phyloP scores from a whole-genome alignment of 2,888 invertebrate species.

The Pseudococcus longispinus region DNA sequence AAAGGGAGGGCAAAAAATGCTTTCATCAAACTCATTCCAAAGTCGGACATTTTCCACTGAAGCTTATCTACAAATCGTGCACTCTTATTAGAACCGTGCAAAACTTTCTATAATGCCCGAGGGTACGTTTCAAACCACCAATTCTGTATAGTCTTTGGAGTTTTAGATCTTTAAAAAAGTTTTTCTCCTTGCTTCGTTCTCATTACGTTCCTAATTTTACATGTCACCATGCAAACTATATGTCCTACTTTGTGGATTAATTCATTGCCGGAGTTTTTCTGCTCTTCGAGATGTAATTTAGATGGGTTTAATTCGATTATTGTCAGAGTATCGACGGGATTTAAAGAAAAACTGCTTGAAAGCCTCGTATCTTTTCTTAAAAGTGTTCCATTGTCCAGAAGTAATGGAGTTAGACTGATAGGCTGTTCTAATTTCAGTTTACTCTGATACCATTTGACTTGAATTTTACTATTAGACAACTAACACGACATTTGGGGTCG shows the following conservation, averaged over 20 bases:
- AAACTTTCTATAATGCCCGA: constrained; percentile 27
- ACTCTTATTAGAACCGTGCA: constrained; percentile 29
- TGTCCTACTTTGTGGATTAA: not conserved
- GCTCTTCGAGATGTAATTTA: not conserved
- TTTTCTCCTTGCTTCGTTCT: not conserved
- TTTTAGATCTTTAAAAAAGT: constrained; percentile 4
- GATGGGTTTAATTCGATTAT: not conserved
- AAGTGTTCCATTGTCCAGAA: no score
- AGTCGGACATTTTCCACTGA: constrained; percentile 32
- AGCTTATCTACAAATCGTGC: constrained; percentile 45
- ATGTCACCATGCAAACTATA: constrained; percentile 29
- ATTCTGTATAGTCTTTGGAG: not conserved
- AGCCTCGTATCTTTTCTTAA: no score
- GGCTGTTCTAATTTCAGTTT: no score
- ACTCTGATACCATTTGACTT: no score
- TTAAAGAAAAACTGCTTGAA: not conserved
- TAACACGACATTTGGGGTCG: no score
- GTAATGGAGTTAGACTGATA: no score
- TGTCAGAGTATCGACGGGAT: no score
- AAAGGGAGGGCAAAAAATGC: constrained; percentile 4
- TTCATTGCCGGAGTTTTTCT: not conserved
- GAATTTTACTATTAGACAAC: no score
- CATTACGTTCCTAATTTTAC: constrained; percentile 8
- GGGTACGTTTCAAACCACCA: constrained; percentile 40
- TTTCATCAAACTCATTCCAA: constrained; percentile 42